Percentiles rank a stretch among this genome's conserved stretches.
These are phyloP conservation scores for Glyptemys insculpta DNA, from an alignment of 2,797 vertebrate species.

Conservation along the genomic window DNA sequence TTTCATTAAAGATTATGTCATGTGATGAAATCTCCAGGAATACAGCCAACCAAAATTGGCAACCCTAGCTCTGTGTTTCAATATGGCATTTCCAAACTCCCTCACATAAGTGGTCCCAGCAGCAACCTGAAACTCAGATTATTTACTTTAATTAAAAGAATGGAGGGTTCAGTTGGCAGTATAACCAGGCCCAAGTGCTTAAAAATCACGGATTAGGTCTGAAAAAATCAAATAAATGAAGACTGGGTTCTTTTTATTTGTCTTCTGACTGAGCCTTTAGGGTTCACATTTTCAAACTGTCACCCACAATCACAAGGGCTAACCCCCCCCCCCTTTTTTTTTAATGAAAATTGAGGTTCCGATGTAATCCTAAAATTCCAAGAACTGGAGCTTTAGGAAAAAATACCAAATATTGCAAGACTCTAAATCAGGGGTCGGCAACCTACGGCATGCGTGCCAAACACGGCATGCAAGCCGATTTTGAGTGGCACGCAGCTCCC, in stretches of 20 bases:
- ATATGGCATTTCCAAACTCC: not conserved
- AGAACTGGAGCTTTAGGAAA: not conserved
- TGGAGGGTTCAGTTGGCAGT: not conserved
- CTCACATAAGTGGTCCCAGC: not conserved
- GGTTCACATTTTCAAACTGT: not conserved
- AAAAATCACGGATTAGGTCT: not conserved
- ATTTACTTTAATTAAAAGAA: not conserved
- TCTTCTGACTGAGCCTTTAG: not conserved
- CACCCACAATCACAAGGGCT: not conserved
- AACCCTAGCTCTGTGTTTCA: not conserved
- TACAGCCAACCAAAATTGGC: no score
- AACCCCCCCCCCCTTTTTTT: no score
- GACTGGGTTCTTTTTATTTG: not conserved
- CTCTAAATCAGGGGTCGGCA: fast-evolving
- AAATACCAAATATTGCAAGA: not conserved
- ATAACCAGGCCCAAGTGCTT: not conserved
- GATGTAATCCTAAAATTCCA: not conserved
- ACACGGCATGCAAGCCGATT: no score
- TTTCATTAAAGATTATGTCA: no score
- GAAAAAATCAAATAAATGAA: not conserved
- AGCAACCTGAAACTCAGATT: not conserved
- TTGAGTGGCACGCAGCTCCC: no score
- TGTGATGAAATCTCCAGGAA: not conserved
- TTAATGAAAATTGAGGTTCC: not conserved
- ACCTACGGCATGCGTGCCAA: no score